Evolutionary conservation across 2,797 vertebrate species (phyloP).

Genomic region (Sarcoramphus papa): DNA sequence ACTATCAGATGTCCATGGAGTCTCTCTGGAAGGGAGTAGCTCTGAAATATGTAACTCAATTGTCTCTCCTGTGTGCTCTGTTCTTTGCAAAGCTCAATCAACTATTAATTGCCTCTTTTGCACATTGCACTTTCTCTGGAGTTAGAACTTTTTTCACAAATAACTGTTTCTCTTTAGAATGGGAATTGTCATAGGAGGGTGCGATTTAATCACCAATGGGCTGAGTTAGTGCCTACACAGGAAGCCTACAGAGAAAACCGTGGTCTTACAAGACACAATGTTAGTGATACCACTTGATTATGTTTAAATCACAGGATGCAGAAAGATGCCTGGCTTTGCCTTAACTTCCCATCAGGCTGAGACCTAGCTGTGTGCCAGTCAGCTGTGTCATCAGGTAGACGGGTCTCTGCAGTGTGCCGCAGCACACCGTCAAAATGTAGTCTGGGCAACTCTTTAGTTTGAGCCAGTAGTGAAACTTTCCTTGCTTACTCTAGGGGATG

Average conservation of each 20-base stretch:
- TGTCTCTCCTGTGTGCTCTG: background rate
- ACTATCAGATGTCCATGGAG: background rate
- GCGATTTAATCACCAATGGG: background rate
- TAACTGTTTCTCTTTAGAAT: background rate
- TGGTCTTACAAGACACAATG: too few relatives aligned
- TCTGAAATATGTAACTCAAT: background rate
- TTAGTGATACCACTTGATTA: fast-evolving
- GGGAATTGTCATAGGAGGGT: background rate
- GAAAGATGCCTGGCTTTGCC: background rate
- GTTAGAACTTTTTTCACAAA: background rate
- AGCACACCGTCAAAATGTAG: background rate
- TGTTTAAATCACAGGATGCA: background rate
- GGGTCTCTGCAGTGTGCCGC: background rate
- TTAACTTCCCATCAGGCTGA: background rate
- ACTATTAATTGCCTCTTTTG: constrained; percentile 4
- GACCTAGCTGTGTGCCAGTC: background rate
- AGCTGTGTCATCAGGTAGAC: background rate
- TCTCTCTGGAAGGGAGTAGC: background rate
- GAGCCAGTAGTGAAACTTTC: background rate
- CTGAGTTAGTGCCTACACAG: background rate
- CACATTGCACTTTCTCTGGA: background rate
- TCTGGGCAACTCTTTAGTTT: background rate
- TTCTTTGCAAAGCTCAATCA: constrained; percentile 1
- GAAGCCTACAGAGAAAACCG: background rate
- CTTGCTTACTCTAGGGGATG: background rate